These are phyloP conservation scores for Gymnothorax reevesii DNA, from an alignment of 2,797 vertebrate genomes.

Conservation along the genomic window DNA sequence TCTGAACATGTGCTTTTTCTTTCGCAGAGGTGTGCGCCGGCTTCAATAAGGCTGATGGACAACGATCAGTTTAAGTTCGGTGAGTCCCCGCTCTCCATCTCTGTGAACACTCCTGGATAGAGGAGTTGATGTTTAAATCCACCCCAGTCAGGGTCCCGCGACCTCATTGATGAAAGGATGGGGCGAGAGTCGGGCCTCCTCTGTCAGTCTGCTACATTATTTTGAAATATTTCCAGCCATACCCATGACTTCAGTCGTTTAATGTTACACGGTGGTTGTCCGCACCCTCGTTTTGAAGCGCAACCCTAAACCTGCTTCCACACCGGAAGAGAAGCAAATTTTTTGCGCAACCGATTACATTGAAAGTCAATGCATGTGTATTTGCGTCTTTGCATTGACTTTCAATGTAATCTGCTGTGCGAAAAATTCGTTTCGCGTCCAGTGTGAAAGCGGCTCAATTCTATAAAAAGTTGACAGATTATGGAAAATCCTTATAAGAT, in stretches of 20 bases:
- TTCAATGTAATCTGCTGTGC: too few relatives aligned
- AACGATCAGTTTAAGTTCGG: conserved; percentile 97
- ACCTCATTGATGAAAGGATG: neutral
- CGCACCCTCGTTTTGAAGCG: too few relatives aligned
- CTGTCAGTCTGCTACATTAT: neutral
- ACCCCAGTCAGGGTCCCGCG: neutral
- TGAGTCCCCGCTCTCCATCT: conserved; percentile 65
- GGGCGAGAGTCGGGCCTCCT: neutral
- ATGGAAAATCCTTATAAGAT: too few relatives aligned
- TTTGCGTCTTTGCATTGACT: too few relatives aligned
- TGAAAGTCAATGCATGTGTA: too few relatives aligned
- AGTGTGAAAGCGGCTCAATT: too few relatives aligned
- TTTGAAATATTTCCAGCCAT: neutral
- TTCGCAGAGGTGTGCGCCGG: conserved; percentile 92
- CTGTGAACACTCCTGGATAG: too few relatives aligned
- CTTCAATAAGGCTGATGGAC: conserved; percentile 96
- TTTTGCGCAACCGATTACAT: too few relatives aligned
- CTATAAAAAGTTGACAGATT: too few relatives aligned
- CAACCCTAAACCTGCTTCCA: too few relatives aligned
- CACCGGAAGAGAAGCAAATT: too few relatives aligned
- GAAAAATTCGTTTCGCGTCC: too few relatives aligned
- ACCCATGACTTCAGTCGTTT: neutral
- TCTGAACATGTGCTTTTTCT: neutral
- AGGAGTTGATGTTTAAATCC: neutral
- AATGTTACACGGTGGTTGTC: neutral